These are phyloP conservation scores for Sebastes itinus DNA, from an alignment of 2,797 vertebrate species.

Conservation along the genomic window DNA sequence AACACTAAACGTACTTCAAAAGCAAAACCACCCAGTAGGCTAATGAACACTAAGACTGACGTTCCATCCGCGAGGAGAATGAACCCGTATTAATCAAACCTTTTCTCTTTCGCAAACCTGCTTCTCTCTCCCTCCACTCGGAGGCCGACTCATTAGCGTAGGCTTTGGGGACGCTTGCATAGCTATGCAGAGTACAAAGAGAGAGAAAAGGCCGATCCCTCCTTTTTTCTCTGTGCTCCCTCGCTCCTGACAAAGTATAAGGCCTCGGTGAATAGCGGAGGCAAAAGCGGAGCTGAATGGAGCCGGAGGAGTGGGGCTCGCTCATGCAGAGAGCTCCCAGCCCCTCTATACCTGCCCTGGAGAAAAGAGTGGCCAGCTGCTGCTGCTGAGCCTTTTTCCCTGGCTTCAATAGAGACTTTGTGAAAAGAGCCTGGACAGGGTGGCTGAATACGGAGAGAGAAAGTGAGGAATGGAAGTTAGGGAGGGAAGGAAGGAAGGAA, in stretches of 20 bases:
- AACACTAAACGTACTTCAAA: constrained; percentile 24
- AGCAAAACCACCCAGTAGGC: constrained; percentile 51
- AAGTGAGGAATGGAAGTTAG: constrained; percentile 69
- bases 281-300: constrained; percentile 73
- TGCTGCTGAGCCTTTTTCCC: constrained; percentile 77
- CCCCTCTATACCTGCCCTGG: constrained; percentile 75
- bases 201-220: constrained; percentile 71
- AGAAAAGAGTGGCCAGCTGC: constrained; percentile 82
- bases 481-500: constrained; percentile 45
- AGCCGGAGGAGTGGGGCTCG: constrained; percentile 71
- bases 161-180: constrained; percentile 73
- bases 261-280: constrained; percentile 70
- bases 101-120: constrained; percentile 69
- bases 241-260: constrained; percentile 76
- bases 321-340: constrained; percentile 81
- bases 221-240: constrained; percentile 62
- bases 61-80: constrained; percentile 64
- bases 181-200: constrained; percentile 74
- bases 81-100: constrained; percentile 73
- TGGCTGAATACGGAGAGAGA: constrained; percentile 71
- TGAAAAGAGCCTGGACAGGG: constrained; percentile 78
- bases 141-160: constrained; percentile 75
- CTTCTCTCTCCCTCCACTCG: constrained; percentile 44
- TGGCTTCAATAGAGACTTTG: constrained; percentile 77
- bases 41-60: constrained; percentile 45